Evolutionary conservation across 2,797 vertebrate species (phyloP).

Genomic region (Lacerta agilis): DNA sequence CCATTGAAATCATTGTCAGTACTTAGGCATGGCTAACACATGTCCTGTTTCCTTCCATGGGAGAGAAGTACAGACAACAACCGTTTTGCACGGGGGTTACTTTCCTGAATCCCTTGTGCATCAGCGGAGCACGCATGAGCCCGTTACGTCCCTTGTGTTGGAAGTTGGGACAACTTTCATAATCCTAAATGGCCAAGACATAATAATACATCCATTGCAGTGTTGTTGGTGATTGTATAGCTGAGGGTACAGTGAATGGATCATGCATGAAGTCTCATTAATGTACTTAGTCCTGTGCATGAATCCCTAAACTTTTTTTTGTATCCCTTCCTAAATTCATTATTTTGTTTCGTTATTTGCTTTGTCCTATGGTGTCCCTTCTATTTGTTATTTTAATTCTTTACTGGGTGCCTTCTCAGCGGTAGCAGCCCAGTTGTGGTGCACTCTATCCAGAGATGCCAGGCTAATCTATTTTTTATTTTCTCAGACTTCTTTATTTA

Average conservation of each 20-base stretch:
- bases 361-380: background rate
- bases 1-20: no score
- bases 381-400: background rate
- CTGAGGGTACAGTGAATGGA: background rate
- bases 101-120: no score
- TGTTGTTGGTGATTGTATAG: background rate
- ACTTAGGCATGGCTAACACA: no score
- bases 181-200: background rate
- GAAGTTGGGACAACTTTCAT: no score
- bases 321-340: background rate
- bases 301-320: background rate
- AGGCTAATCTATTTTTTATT: no score
- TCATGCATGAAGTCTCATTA: background rate
- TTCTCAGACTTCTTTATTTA: no score
- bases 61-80: no score
- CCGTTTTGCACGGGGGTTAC: no score
- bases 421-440: background rate
- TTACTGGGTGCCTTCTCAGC: background rate
- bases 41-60: no score
- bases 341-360: background rate
- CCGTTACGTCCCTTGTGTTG: no score
- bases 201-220: no score
- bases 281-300: background rate
- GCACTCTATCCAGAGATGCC: background rate
- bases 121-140: accelerated